Evolutionary conservation across 2,113 vertebrate genomes (phyloP).

Genomic region (Rhadina sibilatrix): DNA sequence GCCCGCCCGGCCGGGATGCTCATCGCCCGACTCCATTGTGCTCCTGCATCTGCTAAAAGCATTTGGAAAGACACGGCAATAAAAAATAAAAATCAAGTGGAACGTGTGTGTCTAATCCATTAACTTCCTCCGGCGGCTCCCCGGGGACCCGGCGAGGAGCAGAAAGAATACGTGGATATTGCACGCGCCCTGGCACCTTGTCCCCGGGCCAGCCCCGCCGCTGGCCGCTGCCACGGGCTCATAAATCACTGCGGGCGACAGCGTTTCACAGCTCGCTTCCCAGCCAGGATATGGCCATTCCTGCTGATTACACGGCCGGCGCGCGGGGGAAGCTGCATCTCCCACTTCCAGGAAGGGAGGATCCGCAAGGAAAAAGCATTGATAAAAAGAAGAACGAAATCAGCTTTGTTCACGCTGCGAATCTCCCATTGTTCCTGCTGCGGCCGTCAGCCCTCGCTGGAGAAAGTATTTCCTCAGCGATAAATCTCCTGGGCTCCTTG

Average conservation of each 20-base stretch:
- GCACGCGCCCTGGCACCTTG: slow-evolving; percentile 63
- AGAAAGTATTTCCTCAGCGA: slow-evolving; percentile 82
- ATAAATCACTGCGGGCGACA: slow-evolving; percentile 76
- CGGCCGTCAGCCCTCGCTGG: slow-evolving; percentile 50
- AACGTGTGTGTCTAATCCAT: slow-evolving; percentile 52
- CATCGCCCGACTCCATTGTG: neutral
- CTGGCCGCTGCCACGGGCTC: slow-evolving; percentile 51
- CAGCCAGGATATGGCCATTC: slow-evolving; percentile 79
- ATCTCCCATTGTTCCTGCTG: slow-evolving; percentile 86
- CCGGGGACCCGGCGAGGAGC: slow-evolving; percentile 16
- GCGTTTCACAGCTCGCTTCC: slow-evolving; percentile 76
- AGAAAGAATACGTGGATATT: slow-evolving; percentile 79
- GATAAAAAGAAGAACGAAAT: slow-evolving; percentile 74
- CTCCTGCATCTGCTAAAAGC: slow-evolving; percentile 21
- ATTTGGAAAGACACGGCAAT: slow-evolving; percentile 49
- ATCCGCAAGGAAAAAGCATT: slow-evolving; percentile 75
- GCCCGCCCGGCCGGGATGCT: neutral
- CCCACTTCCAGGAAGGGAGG: slow-evolving; percentile 88
- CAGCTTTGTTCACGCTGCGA: slow-evolving; percentile 69
- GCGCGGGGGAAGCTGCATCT: slow-evolving; percentile 66
- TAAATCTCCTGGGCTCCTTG: slow-evolving; percentile 79
- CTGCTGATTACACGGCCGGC: slow-evolving; percentile 71
- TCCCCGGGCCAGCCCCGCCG: slow-evolving; percentile 50
- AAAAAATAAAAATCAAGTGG: slow-evolving; percentile 30
- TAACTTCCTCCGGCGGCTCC: slow-evolving; percentile 55